Conservation (phyloP, 1,140 invertebrate species). For the Sesamia nonagrioides region DNA sequence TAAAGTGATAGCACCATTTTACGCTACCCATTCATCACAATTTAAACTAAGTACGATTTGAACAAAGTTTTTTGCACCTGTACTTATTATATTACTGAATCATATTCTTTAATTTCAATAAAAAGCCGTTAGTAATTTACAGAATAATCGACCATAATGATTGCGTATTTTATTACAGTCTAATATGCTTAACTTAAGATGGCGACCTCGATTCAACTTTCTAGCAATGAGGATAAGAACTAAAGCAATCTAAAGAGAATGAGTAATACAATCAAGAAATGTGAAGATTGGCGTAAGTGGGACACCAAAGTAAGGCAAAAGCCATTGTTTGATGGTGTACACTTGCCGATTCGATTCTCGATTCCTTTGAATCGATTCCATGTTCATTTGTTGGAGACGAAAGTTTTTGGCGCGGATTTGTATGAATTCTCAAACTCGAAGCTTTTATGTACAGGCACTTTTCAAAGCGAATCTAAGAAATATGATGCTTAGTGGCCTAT, state of each 20-base stretch:
- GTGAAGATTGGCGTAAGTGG: constrained; percentile 62
- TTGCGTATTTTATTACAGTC: constrained; percentile 6
- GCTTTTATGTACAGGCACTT: too few relatives aligned
- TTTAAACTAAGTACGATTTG: background rate
- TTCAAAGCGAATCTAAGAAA: too few relatives aligned
- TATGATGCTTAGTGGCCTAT: too few relatives aligned
- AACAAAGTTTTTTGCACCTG: background rate
- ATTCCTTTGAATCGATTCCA: constrained; percentile 19
- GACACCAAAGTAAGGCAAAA: constrained; percentile 55
- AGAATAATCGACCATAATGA: constrained; percentile 22
- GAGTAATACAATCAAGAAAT: constrained; percentile 42
- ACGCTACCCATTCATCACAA: background rate
- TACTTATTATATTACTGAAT: background rate
- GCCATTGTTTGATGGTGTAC: constrained; percentile 46
- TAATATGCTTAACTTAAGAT: constrained; percentile 20
- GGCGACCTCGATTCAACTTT: constrained; percentile 43
- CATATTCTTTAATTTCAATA: constrained; percentile 4
- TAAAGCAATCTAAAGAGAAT: constrained; percentile 69
- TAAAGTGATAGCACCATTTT: background rate
- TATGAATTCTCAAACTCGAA: too few relatives aligned
- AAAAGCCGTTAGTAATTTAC: background rate
- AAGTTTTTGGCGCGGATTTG: background rate
- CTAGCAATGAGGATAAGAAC: constrained; percentile 69
- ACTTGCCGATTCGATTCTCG: constrained; percentile 22
- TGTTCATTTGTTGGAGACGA: background rate